These are phyloP conservation scores for Loriculus beryllinus DNA, from an alignment of 2,797 vertebrate species.

Conservation along the genomic window DNA sequence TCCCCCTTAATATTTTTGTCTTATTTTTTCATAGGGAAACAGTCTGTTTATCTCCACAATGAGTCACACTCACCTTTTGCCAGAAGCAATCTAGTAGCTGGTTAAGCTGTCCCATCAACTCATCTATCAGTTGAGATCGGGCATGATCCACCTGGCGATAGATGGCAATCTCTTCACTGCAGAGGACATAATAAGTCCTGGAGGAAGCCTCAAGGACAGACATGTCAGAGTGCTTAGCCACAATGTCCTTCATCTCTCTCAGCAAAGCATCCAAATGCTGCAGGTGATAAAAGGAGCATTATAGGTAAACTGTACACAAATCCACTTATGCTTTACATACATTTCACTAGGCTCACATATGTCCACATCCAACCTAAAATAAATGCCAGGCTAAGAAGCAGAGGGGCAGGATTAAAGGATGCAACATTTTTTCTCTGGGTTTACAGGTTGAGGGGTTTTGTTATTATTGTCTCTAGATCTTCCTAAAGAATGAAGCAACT, in stretches of 20 bases:
- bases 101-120: constrained; percentile 77
- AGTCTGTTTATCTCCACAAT: neutral
- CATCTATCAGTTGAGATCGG: constrained; percentile 78
- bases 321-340: neutral
- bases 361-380: neutral
- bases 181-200: constrained; percentile 79
- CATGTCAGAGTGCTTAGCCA: constrained; percentile 74
- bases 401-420: neutral
- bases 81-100: constrained; percentile 71
- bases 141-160: constrained; percentile 65
- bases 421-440: neutral
- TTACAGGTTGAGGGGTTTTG: neutral
- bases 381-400: neutral
- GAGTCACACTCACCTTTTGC: constrained; percentile 41
- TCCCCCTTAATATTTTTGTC: neutral
- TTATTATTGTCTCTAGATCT: neutral
- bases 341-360: neutral
- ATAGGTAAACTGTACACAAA: neutral
- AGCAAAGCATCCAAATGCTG: constrained; percentile 81
- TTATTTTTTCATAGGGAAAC: neutral
- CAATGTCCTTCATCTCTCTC: constrained; percentile 74
- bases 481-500: neutral
- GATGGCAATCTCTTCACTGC: constrained; percentile 71
- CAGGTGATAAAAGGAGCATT: neutral
- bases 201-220: constrained; percentile 84